Percentiles rank a stretch among this genome's conserved stretches.
phyloP scores from a whole-genome alignment of 2,113 vertebrate genomes.

The Limanda limanda region DNA sequence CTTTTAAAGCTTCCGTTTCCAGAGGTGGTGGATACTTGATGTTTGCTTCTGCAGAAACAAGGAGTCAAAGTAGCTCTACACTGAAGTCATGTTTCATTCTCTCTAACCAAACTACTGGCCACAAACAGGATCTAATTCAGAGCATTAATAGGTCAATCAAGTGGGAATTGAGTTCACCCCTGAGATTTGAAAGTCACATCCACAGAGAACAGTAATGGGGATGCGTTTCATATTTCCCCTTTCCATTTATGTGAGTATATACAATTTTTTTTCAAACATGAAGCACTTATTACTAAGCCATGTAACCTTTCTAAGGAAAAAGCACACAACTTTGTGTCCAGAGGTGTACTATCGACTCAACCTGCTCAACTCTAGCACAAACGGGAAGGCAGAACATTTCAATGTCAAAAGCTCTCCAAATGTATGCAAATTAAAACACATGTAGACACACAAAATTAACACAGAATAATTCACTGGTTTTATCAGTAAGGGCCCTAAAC shows the following conservation, averaged over 20 bases:
- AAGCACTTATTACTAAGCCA: not conserved
- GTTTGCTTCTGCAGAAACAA: constrained; percentile 2
- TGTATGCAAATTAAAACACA: not conserved
- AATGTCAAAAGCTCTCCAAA: not conserved
- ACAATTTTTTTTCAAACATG: not conserved
- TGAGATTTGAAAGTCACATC: too few relatives aligned
- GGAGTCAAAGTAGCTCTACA: constrained; percentile 5
- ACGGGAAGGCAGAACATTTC: not conserved
- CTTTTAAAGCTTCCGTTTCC: not conserved
- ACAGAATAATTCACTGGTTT: not conserved
- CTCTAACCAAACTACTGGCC: not conserved
- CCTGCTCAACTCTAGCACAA: not conserved
- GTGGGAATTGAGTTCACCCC: not conserved
- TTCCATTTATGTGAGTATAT: constrained; percentile 3
- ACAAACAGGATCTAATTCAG: constrained; percentile 16
- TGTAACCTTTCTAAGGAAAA: not conserved
- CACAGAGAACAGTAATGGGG: too few relatives aligned
- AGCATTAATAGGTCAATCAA: constrained; percentile 18
- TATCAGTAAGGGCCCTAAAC: not conserved
- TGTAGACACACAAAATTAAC: not conserved
- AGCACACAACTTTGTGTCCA: not conserved
- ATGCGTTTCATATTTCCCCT: too few relatives aligned
- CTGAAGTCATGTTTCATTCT: not conserved
- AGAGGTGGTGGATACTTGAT: not conserved
- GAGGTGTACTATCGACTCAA: not conserved